A percentile compares a stretch with the other conserved stretches of the same genome.
Conservation (phyloP, 2,888 invertebrate genomes). For the Perdita meconis region DNA sequence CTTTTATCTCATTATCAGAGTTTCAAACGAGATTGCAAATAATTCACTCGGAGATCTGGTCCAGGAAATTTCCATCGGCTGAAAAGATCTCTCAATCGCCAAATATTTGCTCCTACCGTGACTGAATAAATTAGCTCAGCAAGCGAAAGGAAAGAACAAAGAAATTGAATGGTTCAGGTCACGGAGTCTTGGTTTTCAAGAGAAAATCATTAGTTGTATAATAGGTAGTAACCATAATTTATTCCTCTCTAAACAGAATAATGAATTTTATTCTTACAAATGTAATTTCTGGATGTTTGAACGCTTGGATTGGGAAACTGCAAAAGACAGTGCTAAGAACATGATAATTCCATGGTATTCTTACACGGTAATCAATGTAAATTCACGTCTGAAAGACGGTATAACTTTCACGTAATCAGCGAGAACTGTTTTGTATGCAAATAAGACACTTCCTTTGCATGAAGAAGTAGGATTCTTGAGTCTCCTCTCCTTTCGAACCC, state of each 20-base stretch:
- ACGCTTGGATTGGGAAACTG: no score
- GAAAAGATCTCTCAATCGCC: background rate
- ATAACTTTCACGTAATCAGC: slow-evolving; percentile 16
- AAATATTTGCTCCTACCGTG: slow-evolving; percentile 31
- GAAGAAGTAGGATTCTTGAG: background rate
- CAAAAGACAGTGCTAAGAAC: no score
- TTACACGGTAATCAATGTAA: no score
- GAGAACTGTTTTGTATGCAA: slow-evolving; percentile 24
- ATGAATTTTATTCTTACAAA: no score
- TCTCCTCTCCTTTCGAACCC: no score
- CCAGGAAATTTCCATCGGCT: slow-evolving; percentile 41
- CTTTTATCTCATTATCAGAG: no score
- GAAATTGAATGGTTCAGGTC: background rate
- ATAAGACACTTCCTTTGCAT: background rate
- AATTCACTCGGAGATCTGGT: background rate
- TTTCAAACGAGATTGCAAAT: no score
- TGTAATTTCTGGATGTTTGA: no score
- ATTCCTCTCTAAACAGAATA: no score
- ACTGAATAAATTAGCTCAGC: slow-evolving; percentile 9
- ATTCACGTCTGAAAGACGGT: background rate
- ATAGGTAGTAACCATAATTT: no score
- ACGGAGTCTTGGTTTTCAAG: background rate
- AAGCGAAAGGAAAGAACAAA: background rate
- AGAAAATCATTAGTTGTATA: background rate
- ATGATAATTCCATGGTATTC: no score